These are phyloP conservation scores for Spilarctia lutea DNA, from an alignment of 2,888 invertebrate species.

Conservation along the genomic window DNA sequence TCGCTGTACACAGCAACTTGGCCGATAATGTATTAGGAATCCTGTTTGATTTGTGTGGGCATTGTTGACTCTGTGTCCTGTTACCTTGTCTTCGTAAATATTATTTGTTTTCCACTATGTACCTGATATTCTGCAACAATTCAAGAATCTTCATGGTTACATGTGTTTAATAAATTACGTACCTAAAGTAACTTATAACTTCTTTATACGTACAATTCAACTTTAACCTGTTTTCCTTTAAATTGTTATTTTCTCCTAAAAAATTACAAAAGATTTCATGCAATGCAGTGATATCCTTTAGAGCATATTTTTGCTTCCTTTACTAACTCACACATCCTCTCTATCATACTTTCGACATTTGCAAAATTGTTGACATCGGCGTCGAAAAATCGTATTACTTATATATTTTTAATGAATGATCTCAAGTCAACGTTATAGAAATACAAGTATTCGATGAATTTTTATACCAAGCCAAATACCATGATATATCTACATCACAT, in stretches of 20 bases:
- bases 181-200: not conserved
- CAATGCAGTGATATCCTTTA: too few species aligned
- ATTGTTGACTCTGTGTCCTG: conserved; percentile 69
- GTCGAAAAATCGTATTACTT: not conserved
- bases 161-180: not conserved
- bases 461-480: too few species aligned
- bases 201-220: not conserved
- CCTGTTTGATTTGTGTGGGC: conserved; percentile 83
- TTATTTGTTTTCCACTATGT: conserved; percentile 27
- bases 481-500: not conserved
- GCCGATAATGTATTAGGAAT: conserved; percentile 77
- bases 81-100: conserved; percentile 40
- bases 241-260: too few species aligned
- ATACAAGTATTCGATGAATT: not conserved
- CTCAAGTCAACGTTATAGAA: not conserved
- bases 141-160: not conserved
- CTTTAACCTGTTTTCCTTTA: too few species aligned
- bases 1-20: conserved; percentile 69
- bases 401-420: not conserved
- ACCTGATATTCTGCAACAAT: not conserved
- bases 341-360: too few species aligned
- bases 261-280: too few species aligned
- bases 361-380: too few species aligned
- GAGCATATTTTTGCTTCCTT: too few species aligned
- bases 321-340: too few species aligned